A percentile compares a stretch with the other conserved stretches of the same genome.
Conservation (phyloP, 2,113 vertebrate species). For the Rhynchomys soricoides region DNA sequence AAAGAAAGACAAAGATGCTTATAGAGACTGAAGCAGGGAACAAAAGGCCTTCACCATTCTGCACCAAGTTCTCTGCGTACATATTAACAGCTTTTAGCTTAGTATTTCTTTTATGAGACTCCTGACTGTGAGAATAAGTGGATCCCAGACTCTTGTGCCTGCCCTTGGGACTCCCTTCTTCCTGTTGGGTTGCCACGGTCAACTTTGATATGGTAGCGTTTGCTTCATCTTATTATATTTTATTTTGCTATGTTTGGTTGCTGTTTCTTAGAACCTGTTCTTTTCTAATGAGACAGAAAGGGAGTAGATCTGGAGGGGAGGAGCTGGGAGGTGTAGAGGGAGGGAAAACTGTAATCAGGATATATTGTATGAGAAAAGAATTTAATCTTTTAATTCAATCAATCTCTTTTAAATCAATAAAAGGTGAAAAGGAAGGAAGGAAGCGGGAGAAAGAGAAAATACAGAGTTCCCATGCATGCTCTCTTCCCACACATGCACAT, state of each 20-base stretch:
- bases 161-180: not conserved
- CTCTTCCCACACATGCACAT: not conserved
- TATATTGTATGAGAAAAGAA: not conserved
- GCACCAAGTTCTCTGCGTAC: not conserved
- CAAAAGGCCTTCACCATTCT: not conserved
- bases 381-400: too few species aligned
- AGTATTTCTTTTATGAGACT: not conserved
- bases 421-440: not conserved
- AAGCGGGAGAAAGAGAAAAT: not conserved
- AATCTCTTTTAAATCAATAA: too few species aligned
- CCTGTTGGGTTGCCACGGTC: not conserved
- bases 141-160: not conserved
- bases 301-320: not conserved
- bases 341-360: not conserved
- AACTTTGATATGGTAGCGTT: not conserved
- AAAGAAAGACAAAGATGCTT: not conserved
- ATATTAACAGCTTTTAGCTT: not conserved
- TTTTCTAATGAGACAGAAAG: not conserved
- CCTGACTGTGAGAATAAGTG: not conserved
- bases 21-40: not conserved
- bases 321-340: too few species aligned
- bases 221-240: not conserved
- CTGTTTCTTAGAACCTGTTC: not conserved
- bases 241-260: not conserved
- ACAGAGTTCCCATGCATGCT: not conserved